Base-by-base conservation (phyloP, 2,797 vertebrate species). In the Triplophysa bombifrons region DNA sequence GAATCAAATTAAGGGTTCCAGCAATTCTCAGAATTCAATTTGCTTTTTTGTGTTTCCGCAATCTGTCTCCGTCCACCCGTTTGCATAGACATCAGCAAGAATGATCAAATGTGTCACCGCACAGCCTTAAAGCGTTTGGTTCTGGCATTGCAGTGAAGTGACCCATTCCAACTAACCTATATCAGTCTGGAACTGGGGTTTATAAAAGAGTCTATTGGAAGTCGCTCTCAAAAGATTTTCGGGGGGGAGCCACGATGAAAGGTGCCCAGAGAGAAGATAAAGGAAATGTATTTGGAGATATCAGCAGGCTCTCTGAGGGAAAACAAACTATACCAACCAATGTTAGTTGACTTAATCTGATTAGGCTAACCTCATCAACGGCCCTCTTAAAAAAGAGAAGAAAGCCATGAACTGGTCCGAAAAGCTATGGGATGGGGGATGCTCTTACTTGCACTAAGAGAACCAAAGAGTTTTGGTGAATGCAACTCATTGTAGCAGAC, bases 301-400 rank as follows among this genome's bases (percentile, higher is more conserved):
- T 93, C 91, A 90, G 93, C 90, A 93, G 88, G 88, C 92, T 93
- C 94, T 95, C 95, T 92, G 93, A 91, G 90, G 91, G 93, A 95
- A 95, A 96, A 96, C 95, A 94, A 96, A 97, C 95, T 94, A 92
- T 93, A 83, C 84, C 90, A 91, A 93, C 92, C 94, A 92, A 92
- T 94, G 94, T 94, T 94, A 95, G 94, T 93, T 95, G 94, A 95
- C 95, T 95, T 97, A 96, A 96, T 97, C 96, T 96, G 95, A 96
- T 97, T 96, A 97, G 93, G 92, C 92, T 95, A 94, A 96, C 94
- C 95, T 96, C 95, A 96, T 97, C 96, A 95, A 95, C 92, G 90
- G 93, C 88, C 88, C 90, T 72, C 90, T 95, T 95, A 93, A 96
- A 95, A 94, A 92, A 90, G 87, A 89, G 92, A 94, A 94, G 93